phyloP scores from a whole-genome alignment of 2,888 invertebrate genomes.

The Dendrolimus pini region DNA sequence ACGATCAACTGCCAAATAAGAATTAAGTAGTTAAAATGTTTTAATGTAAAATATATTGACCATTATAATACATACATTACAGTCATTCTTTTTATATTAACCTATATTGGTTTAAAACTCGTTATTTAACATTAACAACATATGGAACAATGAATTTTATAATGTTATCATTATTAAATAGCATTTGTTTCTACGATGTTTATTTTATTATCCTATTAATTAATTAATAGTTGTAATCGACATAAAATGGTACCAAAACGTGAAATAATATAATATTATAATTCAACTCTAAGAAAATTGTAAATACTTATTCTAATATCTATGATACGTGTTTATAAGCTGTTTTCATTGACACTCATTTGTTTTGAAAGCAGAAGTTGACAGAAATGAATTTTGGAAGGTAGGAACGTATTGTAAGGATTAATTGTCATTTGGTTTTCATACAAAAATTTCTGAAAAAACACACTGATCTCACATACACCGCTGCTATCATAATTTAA shows the following conservation, averaged over 20 bases:
- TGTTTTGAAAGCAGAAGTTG: constrained; percentile 35
- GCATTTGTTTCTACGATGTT: constrained; percentile 14
- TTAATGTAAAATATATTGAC: constrained; percentile 55
- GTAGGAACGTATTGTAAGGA: constrained; percentile 18
- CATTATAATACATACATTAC: constrained; percentile 51
- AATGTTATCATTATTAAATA: constrained; percentile 5
- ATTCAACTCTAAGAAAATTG: constrained; percentile 52
- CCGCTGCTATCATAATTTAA: not conserved
- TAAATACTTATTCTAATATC: constrained; percentile 60
- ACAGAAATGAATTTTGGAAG: constrained; percentile 21
- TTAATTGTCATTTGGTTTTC: not conserved
- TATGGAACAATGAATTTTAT: not conserved
- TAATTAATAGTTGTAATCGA: constrained; percentile 12
- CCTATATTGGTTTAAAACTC: constrained; percentile 26
- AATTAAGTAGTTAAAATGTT: constrained; percentile 65
- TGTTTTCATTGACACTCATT: constrained; percentile 46
- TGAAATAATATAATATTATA: constrained; percentile 36
- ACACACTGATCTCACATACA: not conserved
- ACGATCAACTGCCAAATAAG: constrained; percentile 69
- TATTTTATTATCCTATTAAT: constrained; percentile 14
- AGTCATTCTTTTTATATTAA: constrained; percentile 49
- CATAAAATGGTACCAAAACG: constrained; percentile 44
- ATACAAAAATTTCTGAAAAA: too few relatives aligned
- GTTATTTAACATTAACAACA: constrained; percentile 18
- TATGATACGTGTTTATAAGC: constrained; percentile 62